A percentile compares a stretch with the other conserved stretches of the same genome.
These are phyloP conservation scores for Habropoda laboriosa DNA, from an alignment of 1,140 invertebrate genomes.

Conservation along the genomic window DNA sequence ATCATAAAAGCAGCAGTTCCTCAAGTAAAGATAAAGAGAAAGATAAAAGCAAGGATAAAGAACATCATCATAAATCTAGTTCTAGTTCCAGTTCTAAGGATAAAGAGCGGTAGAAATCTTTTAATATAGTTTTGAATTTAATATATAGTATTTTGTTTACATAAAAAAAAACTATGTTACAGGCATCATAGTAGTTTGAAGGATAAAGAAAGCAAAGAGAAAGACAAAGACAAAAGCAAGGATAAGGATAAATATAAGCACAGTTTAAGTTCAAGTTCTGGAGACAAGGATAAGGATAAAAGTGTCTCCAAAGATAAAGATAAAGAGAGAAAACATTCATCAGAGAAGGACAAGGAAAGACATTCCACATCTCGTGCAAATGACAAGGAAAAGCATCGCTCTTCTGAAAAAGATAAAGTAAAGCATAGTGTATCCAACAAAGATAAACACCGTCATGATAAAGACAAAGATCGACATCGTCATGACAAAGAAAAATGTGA, in stretches of 20 bases:
- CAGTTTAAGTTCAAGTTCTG: slow-evolving; percentile 79
- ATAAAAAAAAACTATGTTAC: slow-evolving; percentile 20
- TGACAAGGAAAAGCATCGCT: slow-evolving; percentile 83
- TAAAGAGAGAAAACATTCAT: slow-evolving; percentile 81
- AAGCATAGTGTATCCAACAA: slow-evolving; percentile 81
- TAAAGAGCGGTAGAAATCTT: slow-evolving; percentile 69
- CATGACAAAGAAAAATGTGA: slow-evolving; percentile 80
- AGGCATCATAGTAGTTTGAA: slow-evolving; percentile 75
- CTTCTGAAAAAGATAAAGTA: slow-evolving; percentile 81
- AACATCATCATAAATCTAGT: slow-evolving; percentile 79
- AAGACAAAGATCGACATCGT: slow-evolving; percentile 83
- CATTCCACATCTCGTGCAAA: slow-evolving; percentile 73
- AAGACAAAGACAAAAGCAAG: slow-evolving; percentile 69
- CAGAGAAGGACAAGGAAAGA: slow-evolving; percentile 82
- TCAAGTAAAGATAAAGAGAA: slow-evolving; percentile 83
- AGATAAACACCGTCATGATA: slow-evolving; percentile 83
- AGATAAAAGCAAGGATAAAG: slow-evolving; percentile 72
- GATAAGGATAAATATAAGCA: slow-evolving; percentile 75
- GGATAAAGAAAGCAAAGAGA: slow-evolving; percentile 76
- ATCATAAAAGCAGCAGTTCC: slow-evolving; percentile 84
- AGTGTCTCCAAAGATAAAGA: slow-evolving; percentile 83
- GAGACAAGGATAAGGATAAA: slow-evolving; percentile 81
- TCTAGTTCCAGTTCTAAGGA: slow-evolving; percentile 77
- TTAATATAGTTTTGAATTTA: not conserved
- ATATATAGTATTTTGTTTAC: not conserved